Base-by-base conservation (phyloP, 2,888 invertebrate species). In the Ferdinandea cuprea region DNA sequence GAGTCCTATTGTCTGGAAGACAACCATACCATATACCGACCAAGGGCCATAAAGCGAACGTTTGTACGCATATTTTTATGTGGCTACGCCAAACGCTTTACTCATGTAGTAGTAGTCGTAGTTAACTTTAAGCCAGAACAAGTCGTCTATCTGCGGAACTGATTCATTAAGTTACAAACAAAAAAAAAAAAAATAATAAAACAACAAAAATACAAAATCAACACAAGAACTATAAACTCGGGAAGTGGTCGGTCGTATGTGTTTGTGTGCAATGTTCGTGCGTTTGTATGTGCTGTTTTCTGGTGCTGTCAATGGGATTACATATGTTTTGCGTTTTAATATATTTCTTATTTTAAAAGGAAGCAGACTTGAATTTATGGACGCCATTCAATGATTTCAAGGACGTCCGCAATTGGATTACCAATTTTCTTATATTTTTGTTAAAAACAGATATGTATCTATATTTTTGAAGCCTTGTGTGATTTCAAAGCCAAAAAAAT, bases 1-100 rank as follows among this genome's bases (percentile, higher is more conserved):
- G 81, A 81, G 81, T 71, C 81, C 52, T 71, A 77, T 77, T 81
- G 81, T 81, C 81, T 81, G 81, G 59, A 77, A 66, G 76, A 77
- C 77, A 81, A 54, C 65, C 71, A 77, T 71, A 65, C 71, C 71
- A 71, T 37, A 58, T 21, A 71, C 77, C 61, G 65, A 65, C 69
- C 69, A 65, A 56, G 52, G 65, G 71, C 59, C 69, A 48, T 65
- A 59, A 71, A 71, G 68, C 65, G 50, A 76, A 66, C 66, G 65
- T 66, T 76, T 71, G 25, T 65, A 73, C 66, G 66, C 66, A 66
- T 79, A 79, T 54, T 19, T 61, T 37, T 50, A 66, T 44, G 35
- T 15, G 48, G 35, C 61, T 42, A 42, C 19, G 73, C 42, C 40
- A 79, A 56, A 40, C 21, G n/a, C 54, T 52, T 50, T n/a, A 40